These are phyloP conservation scores for Ectemnius cavifrons DNA, from an alignment of 2,888 invertebrate species.

Conservation along the genomic window DNA sequence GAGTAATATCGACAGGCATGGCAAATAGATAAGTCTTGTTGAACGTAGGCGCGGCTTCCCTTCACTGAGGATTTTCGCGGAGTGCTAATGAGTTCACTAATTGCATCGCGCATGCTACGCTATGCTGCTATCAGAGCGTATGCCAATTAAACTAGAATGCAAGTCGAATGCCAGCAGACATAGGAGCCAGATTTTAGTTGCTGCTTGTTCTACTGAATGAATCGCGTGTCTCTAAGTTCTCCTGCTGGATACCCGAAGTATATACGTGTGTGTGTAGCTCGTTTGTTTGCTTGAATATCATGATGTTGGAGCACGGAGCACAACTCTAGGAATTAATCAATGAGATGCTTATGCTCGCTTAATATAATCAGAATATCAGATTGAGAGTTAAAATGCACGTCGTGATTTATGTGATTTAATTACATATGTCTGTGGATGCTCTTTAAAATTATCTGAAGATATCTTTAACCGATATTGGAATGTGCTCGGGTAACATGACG, in stretches of 20 bases:
- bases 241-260: constrained; percentile 18
- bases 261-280: neutral
- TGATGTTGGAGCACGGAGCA: too few species aligned
- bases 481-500: too few species aligned
- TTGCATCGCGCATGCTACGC: constrained; percentile 28
- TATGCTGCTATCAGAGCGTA: constrained; percentile 37
- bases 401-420: too few species aligned
- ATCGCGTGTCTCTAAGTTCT: constrained; percentile 28
- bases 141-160: constrained; percentile 42
- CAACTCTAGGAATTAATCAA: too few species aligned
- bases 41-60: neutral
- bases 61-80: constrained; percentile 27
- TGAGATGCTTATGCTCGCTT: too few species aligned
- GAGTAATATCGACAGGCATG: too few species aligned
- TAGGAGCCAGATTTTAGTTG: constrained; percentile 38
- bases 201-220: constrained; percentile 34
- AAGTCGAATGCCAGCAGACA: constrained; percentile 38
- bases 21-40: neutral
- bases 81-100: constrained; percentile 40
- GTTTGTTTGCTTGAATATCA: neutral
- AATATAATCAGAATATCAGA: too few species aligned
- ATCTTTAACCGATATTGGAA: too few species aligned
- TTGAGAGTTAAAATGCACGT: too few species aligned
- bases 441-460: too few species aligned
- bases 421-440: too few species aligned